Base-by-base conservation (phyloP, 2,797 vertebrate species). In the Eutrigla gurnardus region DNA sequence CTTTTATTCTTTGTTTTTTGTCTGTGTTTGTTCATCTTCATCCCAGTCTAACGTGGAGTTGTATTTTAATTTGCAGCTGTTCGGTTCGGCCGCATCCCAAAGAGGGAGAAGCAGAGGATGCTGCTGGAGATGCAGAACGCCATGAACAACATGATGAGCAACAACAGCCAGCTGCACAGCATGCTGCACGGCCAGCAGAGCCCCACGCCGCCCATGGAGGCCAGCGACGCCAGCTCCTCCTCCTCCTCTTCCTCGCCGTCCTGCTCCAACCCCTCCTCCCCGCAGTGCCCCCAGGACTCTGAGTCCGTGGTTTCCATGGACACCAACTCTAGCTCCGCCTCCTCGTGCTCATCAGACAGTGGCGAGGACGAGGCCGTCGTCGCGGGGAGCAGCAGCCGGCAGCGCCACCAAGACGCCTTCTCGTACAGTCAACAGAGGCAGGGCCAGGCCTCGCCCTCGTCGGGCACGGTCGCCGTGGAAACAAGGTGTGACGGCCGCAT, bases 61-160 rank as follows among this genome's bases (percentile, higher is more conserved):
- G 11, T 5, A 6, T 47, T 71, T 63, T 71, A 54, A 39, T 70
- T 49, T 13, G 5, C 88, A 99, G 98, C 98, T 82, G 98, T 99
- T 83, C 93, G 98, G 73, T 99, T 99, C 83, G 98, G 98, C 65
- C 97, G 98, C 35, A 99, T 99, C 91, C 98, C 98, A 18, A 99
- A 99, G 75, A 94, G 98, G 54, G 98, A 99, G 64, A 99, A 99
- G 70, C 98, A 99, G 92, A 93, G 97, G 90, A 99, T 99, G 97
- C 94, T 99, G 73, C 95, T 98, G 84, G 98, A 99, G 92, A 99
- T 99, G 98, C 98, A 99, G 91, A 98, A 97, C 80, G 97, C 97
- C 72, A 99, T 99, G 97, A 98, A 98, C 92, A 98, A 96, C 86
- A 97, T 98, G 96, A 98, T 99, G 97, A 97, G 94, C 92, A 96